Evolutionary conservation across 2,888 invertebrate genomes (phyloP), one percentile per base, ranked within the genome.

Genomic region (Fissipunctia ypsillon): DNA sequence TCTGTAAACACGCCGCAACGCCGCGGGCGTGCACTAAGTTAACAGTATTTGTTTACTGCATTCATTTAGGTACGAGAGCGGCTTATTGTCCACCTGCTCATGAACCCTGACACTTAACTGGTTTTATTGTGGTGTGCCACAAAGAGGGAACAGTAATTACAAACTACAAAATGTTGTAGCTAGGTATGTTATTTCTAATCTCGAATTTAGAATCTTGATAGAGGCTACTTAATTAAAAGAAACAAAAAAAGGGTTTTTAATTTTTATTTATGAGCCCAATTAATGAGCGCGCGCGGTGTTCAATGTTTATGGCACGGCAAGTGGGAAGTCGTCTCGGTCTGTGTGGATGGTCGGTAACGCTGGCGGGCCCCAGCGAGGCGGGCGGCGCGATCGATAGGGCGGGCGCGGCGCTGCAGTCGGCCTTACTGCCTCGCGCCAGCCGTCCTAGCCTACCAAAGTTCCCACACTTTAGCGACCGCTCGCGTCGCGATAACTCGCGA

Each of bases 371-470:
- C 89, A 88, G 73, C 83, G 88, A 87, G 91, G 88, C 91, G 89
- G 89, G 84, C 73, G 73, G 83, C 72, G 70, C 92, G 94, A 94
- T 94, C 95, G 92, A 94, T 94, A 94, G 91, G 90, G 91, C 91
- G 92, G 89, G 92, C 90, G 94, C 92, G 93, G 95, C 94, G 93
- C 93, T 93, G 94, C 94, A 93, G 93, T 91, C 91, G 92, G 88
- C 87, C 84, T 90, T 90, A 89, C 90, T 88, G 82, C 72, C 73
- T 83, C 69, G 64, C 83, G 80, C 70, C 71, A 72, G 65, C 71
- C 83, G 73, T 43, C 63, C 76, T 74, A 77, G 77, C 77, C 61
- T 73, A n/a, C n/a, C n/a, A n/a, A n/a, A n/a, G n/a, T n/a, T 57
- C 80, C 87, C 86, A 83, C 94, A 94, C 90, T 93, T 87, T 84